Base-by-base conservation (phyloP, 2,113 vertebrate species). In the Leptobrachium leishanense region DNA sequence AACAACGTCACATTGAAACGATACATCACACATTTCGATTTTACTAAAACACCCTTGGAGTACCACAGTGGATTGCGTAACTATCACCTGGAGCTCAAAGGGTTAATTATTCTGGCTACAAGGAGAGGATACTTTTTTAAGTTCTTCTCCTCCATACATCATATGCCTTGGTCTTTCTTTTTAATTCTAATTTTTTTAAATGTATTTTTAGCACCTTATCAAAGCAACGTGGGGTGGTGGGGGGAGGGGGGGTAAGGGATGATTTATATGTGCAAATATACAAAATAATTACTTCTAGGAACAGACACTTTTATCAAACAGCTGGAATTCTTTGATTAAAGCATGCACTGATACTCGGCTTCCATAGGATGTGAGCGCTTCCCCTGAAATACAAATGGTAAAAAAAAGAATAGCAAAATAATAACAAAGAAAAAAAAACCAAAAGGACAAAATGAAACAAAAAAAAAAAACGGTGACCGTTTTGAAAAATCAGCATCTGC, bases 241-340 rank as follows among this genome's bases (percentile, higher is more conserved):
- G 20, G 20, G 20, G 20, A 1, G 1, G 20, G 20, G 20, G 20
- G 20, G 20, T 31, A 31, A 31, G 93, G 87, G 89, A 92, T 90
- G 90, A 88, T 87, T 92, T 92, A 92, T 93, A 95, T 97, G 97
- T 98, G 96, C 97, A 98, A 97, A 97, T 95, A 92, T 96, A 97
- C 94, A 97, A 97, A 98, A 96, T 90, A 88, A 92, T 92, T 90
- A 95, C 92, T 90, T 89, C 92, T 92, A 92, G 88, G 57, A 76
- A 92, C 88, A 92, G 90, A 92, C 85, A 88, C 92, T 92, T 94
- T 94, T 94, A 50, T 91, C 93, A 90, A 94, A 94, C 91, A 90
- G 94, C 90, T 95, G 92, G 91, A 92, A 87, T 74, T 68, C 62
- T 73, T 79, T 72, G 91, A 90, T 78, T 92, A 93, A 94, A 93